A percentile compares a stretch with the other conserved stretches of the same genome.
Evolutionary conservation across 2,113 vertebrate genomes (phyloP).

Genomic region (Aleadryas rufinucha): DNA sequence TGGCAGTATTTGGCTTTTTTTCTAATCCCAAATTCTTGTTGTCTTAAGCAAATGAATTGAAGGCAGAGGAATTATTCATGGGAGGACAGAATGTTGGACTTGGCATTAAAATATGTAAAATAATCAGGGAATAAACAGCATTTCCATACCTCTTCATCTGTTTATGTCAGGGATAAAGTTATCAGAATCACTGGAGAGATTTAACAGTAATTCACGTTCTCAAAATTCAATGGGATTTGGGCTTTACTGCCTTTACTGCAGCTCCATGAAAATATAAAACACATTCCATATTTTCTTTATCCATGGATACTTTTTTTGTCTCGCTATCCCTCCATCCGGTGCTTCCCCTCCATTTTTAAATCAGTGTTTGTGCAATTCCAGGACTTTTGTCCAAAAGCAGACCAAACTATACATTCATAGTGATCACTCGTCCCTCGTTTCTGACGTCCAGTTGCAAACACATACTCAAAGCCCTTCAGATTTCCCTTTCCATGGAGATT

Average conservation of each 20-base stretch:
- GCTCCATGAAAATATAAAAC: not conserved
- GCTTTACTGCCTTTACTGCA: not conserved
- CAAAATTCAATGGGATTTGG: conserved; percentile 1
- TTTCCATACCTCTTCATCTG: not conserved
- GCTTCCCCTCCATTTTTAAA: not conserved
- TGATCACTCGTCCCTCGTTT: not conserved
- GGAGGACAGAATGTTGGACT: not conserved
- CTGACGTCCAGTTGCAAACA: not conserved
- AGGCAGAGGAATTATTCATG: not conserved
- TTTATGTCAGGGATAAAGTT: conserved; percentile 15
- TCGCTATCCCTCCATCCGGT: not conserved
- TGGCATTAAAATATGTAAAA: conserved; percentile 5
- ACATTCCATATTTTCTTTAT: not conserved
- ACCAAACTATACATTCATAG: not conserved
- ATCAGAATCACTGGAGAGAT: conserved; percentile 6
- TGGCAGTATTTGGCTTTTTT: not conserved
- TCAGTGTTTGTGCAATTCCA: not conserved
- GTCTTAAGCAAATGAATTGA: conserved; percentile 16
- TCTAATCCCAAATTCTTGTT: conserved; percentile 28
- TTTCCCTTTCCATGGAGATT: not conserved
- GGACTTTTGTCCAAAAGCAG: not conserved
- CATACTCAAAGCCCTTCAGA: not conserved
- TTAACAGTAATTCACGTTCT: not conserved
- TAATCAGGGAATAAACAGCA: not conserved
- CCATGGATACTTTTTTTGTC: not conserved